Evolutionary conservation across 2,888 invertebrate species (phyloP).

Genomic region (Caenorhabditis zanzibari): DNA sequence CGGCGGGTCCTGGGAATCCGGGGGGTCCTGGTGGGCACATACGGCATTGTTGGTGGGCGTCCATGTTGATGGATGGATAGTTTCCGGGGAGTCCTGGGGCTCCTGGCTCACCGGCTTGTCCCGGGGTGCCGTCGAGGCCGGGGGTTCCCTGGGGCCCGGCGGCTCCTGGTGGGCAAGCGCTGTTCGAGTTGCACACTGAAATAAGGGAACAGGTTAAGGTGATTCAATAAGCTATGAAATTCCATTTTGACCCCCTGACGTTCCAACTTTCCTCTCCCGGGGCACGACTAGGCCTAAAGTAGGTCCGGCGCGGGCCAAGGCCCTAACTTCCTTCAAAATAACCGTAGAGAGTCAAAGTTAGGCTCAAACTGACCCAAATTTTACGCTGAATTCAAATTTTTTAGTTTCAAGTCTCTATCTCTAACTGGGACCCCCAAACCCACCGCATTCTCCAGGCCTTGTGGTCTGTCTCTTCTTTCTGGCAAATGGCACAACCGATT

Average conservation of each 20-base stretch:
- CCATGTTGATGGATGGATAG: conserved; percentile 75
- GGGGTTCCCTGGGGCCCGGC: conserved; percentile 68
- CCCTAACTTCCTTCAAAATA: neutral
- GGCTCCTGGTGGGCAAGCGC: conserved; percentile 71
- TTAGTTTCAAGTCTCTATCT: neutral
- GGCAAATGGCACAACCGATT: conserved; percentile 68
- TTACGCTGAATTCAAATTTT: neutral
- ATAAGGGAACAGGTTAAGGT: neutral
- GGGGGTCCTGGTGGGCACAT: conserved; percentile 76
- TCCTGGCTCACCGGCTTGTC: conserved; percentile 69
- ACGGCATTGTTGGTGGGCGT: conserved; percentile 73
- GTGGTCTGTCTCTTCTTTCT: conserved; percentile 72
- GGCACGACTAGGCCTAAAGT: no score
- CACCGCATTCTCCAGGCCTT: conserved; percentile 68
- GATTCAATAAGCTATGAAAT: no score
- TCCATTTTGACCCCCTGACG: neutral
- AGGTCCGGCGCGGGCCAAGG: neutral
- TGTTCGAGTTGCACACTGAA: conserved; percentile 71
- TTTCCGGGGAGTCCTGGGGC: conserved; percentile 74
- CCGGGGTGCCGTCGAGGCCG: conserved; percentile 71
- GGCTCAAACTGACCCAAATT: neutral
- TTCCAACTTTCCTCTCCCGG: no score
- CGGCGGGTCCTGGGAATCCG: conserved; percentile 73
- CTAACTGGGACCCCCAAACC: no score
- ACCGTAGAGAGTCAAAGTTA: neutral